Conservation (phyloP, 2,888 invertebrate species). For the Apamea sordens region DNA sequence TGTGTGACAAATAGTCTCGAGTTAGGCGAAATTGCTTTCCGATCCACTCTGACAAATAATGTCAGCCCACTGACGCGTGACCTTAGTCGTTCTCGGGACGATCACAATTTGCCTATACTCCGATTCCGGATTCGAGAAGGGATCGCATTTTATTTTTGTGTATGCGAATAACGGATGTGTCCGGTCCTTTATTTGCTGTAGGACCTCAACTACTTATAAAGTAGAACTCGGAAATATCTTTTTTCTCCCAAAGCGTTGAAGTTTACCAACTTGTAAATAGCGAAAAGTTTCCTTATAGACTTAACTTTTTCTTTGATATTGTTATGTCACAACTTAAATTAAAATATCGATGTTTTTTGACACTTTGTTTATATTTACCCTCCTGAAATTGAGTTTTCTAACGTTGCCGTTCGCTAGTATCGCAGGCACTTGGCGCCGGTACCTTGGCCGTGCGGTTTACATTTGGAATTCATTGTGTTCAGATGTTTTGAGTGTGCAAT, state of each 20-base stretch:
- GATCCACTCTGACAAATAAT: constrained; percentile 89
- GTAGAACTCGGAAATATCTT: constrained; percentile 71
- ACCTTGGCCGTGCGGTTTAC: constrained; percentile 32
- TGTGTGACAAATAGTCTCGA: constrained; percentile 89
- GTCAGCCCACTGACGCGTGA: constrained; percentile 86
- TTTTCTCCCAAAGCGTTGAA: constrained; percentile 66
- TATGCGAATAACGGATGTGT: constrained; percentile 77
- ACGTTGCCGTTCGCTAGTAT: constrained; percentile 8
- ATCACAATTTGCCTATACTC: constrained; percentile 84
- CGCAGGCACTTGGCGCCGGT: constrained; percentile 8
- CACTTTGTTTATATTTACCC: constrained; percentile 59
- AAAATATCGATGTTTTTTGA: constrained; percentile 67
- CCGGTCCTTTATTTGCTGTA: constrained; percentile 77
- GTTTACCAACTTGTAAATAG: constrained; percentile 68
- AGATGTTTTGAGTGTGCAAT: constrained; percentile 49
- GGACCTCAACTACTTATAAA: constrained; percentile 74
- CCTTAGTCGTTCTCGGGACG: constrained; percentile 84
- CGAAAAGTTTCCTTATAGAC: constrained; percentile 68
- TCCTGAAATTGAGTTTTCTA: constrained; percentile 52
- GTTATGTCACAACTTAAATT: constrained; percentile 69
- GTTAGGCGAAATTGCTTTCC: constrained; percentile 89
- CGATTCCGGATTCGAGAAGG: constrained; percentile 74
- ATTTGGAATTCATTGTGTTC: constrained; percentile 60
- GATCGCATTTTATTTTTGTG: constrained; percentile 73
- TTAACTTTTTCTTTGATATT: constrained; percentile 69